Evolutionary conservation across 2,797 vertebrate genomes (phyloP).

Genomic region (Urophycis tenuis): DNA sequence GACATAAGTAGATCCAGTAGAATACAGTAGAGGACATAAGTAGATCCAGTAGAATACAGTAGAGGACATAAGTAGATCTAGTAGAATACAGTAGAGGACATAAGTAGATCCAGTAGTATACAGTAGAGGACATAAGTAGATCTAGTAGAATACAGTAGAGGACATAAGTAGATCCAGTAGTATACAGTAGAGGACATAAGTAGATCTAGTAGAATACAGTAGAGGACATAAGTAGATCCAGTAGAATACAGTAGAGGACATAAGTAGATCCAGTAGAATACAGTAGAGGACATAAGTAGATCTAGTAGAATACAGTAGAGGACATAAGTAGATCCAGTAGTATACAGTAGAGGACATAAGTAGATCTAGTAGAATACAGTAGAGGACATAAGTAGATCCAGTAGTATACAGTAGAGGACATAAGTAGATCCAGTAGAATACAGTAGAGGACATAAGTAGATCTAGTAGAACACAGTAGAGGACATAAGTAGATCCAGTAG

Average conservation of each 20-base stretch:
- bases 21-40: conserved; percentile 70
- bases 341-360: conserved; percentile 65
- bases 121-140: conserved; percentile 66
- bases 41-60: not conserved
- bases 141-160: not conserved
- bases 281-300: conserved; percentile 65
- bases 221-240: too few relatives aligned
- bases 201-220: not conserved
- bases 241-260: too few relatives aligned
- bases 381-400: conserved; percentile 66
- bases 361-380: not conserved
- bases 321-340: conserved; percentile 66
- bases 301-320: not conserved
- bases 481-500: too few relatives aligned
- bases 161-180: conserved; percentile 65
- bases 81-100: conserved; percentile 51
- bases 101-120: conserved; percentile 49
- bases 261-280: too few relatives aligned
- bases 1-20: too few relatives aligned
- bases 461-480: not conserved
- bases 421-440: conserved; percentile 49
- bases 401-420: conserved; percentile 51
- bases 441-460: conserved; percentile 66
- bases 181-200: conserved; percentile 65
- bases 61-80: conserved; percentile 66